Evolutionary conservation across 1,140 invertebrate genomes (phyloP).

Genomic region (Drosophila leontia): DNA sequence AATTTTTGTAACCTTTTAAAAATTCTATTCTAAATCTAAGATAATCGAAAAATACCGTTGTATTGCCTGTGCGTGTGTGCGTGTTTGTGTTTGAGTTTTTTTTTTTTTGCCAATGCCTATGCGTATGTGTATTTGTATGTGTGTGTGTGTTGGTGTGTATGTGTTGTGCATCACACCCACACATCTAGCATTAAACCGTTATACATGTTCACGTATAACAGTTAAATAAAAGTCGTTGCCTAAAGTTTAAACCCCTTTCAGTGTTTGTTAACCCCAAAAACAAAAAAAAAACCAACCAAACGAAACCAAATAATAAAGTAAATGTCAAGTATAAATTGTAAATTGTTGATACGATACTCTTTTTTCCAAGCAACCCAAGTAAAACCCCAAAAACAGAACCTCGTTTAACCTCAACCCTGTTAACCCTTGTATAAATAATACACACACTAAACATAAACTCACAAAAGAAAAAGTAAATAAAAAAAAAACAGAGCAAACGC

Average conservation of each 20-base stretch:
- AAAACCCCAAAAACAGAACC: conserved; percentile 12
- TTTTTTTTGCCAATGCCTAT: conserved; percentile 22
- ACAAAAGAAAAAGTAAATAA: background rate
- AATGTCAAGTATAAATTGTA: conserved; percentile 36
- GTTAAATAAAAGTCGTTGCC: conserved; percentile 40
- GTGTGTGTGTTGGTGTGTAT: conserved; percentile 37
- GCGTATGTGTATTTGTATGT: conserved; percentile 42
- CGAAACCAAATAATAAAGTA: conserved; percentile 22
- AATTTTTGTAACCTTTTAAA: conserved; percentile 1
- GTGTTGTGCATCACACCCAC: conserved; percentile 27
- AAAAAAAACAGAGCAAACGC: background rate
- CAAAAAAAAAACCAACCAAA: conserved; percentile 11
- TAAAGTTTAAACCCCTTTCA: conserved; percentile 24
- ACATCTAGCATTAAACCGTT: conserved; percentile 36
- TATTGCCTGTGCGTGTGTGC: conserved; percentile 57
- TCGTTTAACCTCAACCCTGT: conserved; percentile 13
- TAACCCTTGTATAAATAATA: conserved; percentile 33
- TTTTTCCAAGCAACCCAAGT: conserved; percentile 12
- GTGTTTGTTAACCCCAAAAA: conserved; percentile 24
- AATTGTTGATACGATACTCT: conserved; percentile 31
- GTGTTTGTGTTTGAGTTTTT: conserved; percentile 48
- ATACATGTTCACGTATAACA: conserved; percentile 33
- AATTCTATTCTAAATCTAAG: conserved; percentile 24
- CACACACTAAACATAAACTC: conserved; percentile 11
- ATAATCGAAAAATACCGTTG: conserved; percentile 20